Evolutionary conservation across 2,797 vertebrate genomes (phyloP), one percentile per base, ranked within the genome.

Genomic region (Myotis myotis): DNA sequence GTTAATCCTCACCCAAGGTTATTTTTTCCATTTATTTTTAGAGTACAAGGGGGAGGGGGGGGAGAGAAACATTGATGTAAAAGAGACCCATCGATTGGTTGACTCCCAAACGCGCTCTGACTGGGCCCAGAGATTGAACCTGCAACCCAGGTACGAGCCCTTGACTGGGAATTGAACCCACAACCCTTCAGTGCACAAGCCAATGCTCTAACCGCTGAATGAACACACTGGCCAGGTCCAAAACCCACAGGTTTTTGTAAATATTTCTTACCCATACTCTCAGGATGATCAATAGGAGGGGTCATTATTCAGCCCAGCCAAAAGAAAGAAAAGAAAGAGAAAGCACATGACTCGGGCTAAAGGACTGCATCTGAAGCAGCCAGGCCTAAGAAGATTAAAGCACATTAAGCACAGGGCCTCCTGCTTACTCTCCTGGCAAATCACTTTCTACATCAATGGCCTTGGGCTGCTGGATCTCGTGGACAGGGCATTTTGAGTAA

Each of bases 301-400:
- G 30, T 15, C 6, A 0, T 72, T 81, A 78, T 71, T 95, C 70
- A 64, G 44, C 80, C 47, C 51, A 78, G 66, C 33, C 10, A 33
- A 55, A 94, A 90, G 41, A 55, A 15, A 28, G 36, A 38, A 41
- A 23, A 10, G 8, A 49, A 74, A 41, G 20, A 92, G 76, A n/a
- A 68, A 87, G 90, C 72, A 38, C 55, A 74, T 41, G 70, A 83
- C 62, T 85, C 53, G 17, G 72, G 66, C 44, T 36, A 28, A 81
- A 81, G 38, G 86, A 94, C 78, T 86, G 30, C 33, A 20, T 94
- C 75, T 51, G 57, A 76, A 64, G 60, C 82, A 83, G 53, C 96
- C 87, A 36, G 28, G n/a, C 90, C 79, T 93, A 60, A 95, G 94
- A 91, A 96, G 79, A 96, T 90, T 87, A 92, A 96, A 96, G 74